A percentile compares a stretch with the other conserved stretches of the same genome.
Conservation (phyloP, 2,113 vertebrate genomes). For the Setophaga coronata region DNA sequence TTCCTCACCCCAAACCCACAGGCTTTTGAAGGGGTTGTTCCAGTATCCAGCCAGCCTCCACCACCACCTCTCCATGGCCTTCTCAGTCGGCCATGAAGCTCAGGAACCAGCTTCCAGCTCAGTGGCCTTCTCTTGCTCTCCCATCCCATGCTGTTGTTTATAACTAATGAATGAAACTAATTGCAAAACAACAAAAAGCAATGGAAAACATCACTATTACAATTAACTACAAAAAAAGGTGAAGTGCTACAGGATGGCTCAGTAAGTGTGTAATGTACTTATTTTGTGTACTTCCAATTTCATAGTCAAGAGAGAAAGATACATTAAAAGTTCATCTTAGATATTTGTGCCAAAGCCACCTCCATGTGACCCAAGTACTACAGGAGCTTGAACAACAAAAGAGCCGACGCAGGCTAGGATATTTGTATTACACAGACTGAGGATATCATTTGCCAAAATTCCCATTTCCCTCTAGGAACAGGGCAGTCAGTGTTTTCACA, state of each 20-base stretch:
- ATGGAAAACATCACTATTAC: background rate
- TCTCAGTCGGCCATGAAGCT: background rate
- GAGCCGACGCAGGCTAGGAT: background rate
- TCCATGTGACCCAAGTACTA: background rate
- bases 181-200: background rate
- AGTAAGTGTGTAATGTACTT: background rate
- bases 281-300: background rate
- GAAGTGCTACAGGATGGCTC: background rate
- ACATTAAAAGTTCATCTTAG: background rate
- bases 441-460: background rate
- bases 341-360: background rate
- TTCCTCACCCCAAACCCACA: background rate
- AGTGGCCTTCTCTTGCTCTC: conserved; percentile 16
- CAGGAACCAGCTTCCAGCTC: background rate
- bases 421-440: background rate
- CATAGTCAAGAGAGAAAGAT: background rate
- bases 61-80: background rate
- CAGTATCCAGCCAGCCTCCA: background rate
- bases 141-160: background rate
- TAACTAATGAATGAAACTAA: background rate
- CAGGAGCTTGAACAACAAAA: background rate
- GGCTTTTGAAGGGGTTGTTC: background rate
- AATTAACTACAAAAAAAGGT: background rate
- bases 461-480: background rate
- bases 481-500: background rate